Conservation (phyloP, 1,140 invertebrate species). For the Coboldia fuscipes region DNA sequence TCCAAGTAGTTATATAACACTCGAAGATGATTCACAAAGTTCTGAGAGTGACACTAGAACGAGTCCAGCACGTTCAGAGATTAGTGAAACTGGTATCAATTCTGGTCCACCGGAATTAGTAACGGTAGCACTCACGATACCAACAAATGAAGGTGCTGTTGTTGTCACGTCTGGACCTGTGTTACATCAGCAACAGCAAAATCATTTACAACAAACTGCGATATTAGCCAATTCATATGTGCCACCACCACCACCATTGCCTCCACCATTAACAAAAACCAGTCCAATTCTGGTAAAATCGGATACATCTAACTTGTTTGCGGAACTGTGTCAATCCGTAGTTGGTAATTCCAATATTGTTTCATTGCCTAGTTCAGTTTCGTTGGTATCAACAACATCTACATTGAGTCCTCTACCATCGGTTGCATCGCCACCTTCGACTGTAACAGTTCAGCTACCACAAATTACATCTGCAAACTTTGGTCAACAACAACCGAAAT, state of each 20-base stretch:
- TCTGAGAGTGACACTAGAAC: slow-evolving; percentile 36
- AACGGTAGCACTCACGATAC: background rate
- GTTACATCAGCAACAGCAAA: slow-evolving; percentile 6
- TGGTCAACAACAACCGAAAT: slow-evolving; percentile 29
- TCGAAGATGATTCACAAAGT: slow-evolving; percentile 71
- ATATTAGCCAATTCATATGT: slow-evolving; percentile 6
- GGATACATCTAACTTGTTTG: slow-evolving; percentile 26
- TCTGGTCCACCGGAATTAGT: slow-evolving; percentile 12
- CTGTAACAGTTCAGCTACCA: slow-evolving; percentile 20
- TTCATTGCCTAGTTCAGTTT: slow-evolving; percentile 35
- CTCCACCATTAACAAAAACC: slow-evolving; percentile 13
- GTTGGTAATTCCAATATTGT: slow-evolving; percentile 26
- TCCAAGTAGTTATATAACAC: slow-evolving; percentile 59
- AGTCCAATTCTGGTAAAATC: slow-evolving; percentile 11
- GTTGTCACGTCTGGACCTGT: slow-evolving; percentile 14
- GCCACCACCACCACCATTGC: slow-evolving; percentile 19
- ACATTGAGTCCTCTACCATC: slow-evolving; percentile 51
- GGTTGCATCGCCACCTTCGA: slow-evolving; percentile 24
- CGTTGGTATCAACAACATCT: slow-evolving; percentile 35
- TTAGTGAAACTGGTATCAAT: slow-evolving; percentile 8
- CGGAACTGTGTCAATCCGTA: slow-evolving; percentile 36
- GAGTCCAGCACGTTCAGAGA: slow-evolving; percentile 14
- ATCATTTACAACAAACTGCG: slow-evolving; percentile 1
- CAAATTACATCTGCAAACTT: slow-evolving; percentile 28
- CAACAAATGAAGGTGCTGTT: slow-evolving; percentile 23